phyloP scores from a whole-genome alignment of 2,797 vertebrate species.

The Fundulus diaphanus region DNA sequence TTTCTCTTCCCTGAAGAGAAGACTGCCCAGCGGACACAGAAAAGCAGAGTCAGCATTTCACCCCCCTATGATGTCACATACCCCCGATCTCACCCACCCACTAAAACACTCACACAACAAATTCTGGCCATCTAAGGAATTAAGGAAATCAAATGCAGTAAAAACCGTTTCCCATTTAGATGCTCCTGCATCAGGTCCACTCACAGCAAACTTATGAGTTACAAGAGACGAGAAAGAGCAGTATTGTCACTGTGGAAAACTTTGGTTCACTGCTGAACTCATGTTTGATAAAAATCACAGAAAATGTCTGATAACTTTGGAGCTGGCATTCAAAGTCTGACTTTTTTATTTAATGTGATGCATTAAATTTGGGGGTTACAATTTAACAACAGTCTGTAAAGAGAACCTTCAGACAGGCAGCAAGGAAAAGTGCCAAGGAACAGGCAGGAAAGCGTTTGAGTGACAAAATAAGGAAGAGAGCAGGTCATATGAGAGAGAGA shows the following conservation, averaged over 20 bases:
- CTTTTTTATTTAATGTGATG: conserved; percentile 43
- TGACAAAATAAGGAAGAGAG: conserved; percentile 47
- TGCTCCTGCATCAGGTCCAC: conserved; percentile 24
- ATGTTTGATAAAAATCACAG: conserved; percentile 23
- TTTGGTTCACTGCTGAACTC: conserved; percentile 46
- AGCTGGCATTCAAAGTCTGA: conserved; percentile 49
- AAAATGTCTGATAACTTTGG: conserved; percentile 31
- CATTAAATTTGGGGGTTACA: conserved; percentile 38
- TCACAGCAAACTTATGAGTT: conserved; percentile 47
- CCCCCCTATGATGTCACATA: conserved; percentile 79
- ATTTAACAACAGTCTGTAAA: conserved; percentile 36
- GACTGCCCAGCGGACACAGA: conserved; percentile 71
- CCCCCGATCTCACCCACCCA: conserved; percentile 51
- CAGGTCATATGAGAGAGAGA: conserved; percentile 40
- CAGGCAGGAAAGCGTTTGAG: conserved; percentile 52
- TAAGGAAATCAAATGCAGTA: conserved; percentile 6
- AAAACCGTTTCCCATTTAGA: conserved; percentile 22
- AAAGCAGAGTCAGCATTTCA: conserved; percentile 83
- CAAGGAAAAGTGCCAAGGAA: conserved; percentile 17
- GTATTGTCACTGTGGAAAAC: conserved; percentile 39
- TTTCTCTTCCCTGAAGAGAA: conserved; percentile 72
- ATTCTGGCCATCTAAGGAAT: conserved; percentile 14
- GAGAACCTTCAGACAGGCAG: conserved; percentile 16
- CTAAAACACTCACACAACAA: conserved; percentile 16
- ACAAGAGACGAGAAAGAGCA: conserved; percentile 38